Base-by-base conservation (phyloP, 2,797 vertebrate genomes). In the Graptemys geographica region DNA sequence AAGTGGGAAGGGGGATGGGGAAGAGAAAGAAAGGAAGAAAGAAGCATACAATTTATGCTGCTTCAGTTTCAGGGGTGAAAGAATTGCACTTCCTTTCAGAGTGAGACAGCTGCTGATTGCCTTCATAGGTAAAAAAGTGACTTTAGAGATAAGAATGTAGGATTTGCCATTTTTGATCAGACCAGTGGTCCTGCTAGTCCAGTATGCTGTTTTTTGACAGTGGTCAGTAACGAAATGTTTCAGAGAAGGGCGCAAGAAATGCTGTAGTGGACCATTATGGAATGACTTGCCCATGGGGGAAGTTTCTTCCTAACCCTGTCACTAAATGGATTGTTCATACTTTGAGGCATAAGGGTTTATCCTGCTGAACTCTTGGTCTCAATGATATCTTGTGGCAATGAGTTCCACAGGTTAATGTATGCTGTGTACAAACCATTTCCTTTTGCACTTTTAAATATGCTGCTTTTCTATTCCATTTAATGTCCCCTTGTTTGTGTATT, bases 1-100 rank as follows among this genome's bases (percentile, higher is more conserved):
- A 97, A 97, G 94, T 95, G 90, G 94, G 95, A 86, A 92, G 92
- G 87, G 84, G 15, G 69, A 93, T 81, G 69, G 95, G 87, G 94
- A 88, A 96, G 94, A 96, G 94, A 41, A 52, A 27, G 59, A 37
- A 93, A 55, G 83, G 84, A 44, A 33, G 55, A 81, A 33, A 65
- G 69, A 96, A 95, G 83, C 78, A 59, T 4, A 2, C 76, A 41
- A 92, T 84, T 95, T 2, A 0, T 37, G 27, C 82, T 92, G 86
- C 12, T 65, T 93, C 92, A 86, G 87, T 90, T 94, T 90, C 81
- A 52, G 91, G 94, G 69, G 92, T 79, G 59, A 89, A 94, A 95
- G 90, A 90, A 89, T 51, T 53, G 57, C 84, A 81, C 85, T 6
- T 10, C 86, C 47, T 56, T 89, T 82, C 72, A 65, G 44, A 37